Percentiles rank a stretch among this genome's conserved stretches.
phyloP scores from a whole-genome alignment of 2,888 invertebrate genomes.

The Dynastes maya region DNA sequence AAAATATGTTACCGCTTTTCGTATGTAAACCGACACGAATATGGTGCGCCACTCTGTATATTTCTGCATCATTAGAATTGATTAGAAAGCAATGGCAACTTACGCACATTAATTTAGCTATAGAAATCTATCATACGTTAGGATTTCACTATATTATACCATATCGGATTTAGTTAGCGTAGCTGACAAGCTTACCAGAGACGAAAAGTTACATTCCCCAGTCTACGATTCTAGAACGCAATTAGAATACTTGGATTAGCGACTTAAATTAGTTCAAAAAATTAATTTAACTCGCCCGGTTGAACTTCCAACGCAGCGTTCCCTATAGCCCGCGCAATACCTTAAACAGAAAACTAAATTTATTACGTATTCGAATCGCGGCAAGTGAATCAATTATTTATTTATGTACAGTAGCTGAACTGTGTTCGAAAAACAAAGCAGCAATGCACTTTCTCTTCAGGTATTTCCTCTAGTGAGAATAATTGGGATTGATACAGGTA shows the following conservation, averaged over 20 bases:
- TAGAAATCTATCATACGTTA: background rate
- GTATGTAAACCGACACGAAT: too few relatives aligned
- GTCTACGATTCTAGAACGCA: background rate
- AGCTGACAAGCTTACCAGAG: background rate
- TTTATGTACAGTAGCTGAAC: background rate
- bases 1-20: too few relatives aligned
- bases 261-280: slow-evolving; percentile 7
- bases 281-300: background rate
- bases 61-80: background rate
- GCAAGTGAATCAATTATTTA: slow-evolving; percentile 9
- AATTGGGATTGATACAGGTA: slow-evolving; percentile 10
- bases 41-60: too few relatives aligned
- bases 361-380: slow-evolving; percentile 11
- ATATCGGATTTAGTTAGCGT: background rate
- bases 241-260: slow-evolving; percentile 7
- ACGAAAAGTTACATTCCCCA: background rate
- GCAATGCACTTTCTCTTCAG: slow-evolving; percentile 9
- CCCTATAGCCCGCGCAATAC: background rate
- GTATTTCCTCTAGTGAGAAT: slow-evolving; percentile 14
- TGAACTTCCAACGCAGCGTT: background rate
- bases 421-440: background rate
- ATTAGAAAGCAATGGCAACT: background rate
- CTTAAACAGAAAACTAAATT: slow-evolving; percentile 11
- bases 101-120: background rate
- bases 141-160: background rate